Evolutionary conservation across 2,113 vertebrate species (phyloP).

Genomic region (Steatornis caripensis): DNA sequence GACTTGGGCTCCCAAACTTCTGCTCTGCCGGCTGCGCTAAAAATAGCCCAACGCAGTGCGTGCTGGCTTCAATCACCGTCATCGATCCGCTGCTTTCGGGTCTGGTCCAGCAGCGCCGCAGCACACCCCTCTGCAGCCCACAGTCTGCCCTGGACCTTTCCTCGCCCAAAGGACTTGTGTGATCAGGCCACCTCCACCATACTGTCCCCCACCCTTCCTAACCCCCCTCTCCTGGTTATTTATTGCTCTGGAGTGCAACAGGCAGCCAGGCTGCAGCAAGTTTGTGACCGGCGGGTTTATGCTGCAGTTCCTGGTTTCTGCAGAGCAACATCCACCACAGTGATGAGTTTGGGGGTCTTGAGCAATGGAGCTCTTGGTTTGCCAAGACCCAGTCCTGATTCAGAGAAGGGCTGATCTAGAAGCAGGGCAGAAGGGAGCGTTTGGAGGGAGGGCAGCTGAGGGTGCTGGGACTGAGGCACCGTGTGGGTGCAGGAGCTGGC

Average conservation of each 20-base stretch:
- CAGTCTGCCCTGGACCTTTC: accelerated
- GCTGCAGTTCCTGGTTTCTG: neutral
- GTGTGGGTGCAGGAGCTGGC: neutral
- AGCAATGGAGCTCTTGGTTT: accelerated
- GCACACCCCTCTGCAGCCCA: neutral
- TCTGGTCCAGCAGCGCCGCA: neutral
- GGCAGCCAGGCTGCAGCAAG: neutral
- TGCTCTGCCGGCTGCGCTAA: constrained; percentile 37
- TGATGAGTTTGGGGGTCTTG: accelerated
- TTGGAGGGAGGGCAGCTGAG: neutral
- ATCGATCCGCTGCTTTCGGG: neutral
- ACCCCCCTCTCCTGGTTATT: neutral
- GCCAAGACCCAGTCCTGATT: accelerated
- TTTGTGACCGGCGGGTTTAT: accelerated
- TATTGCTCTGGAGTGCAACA: neutral
- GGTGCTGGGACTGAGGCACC: accelerated
- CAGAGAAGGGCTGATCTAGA: neutral
- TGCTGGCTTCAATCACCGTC: constrained; percentile 7
- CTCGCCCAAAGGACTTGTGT: accelerated
- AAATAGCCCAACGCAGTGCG: constrained; percentile 25
- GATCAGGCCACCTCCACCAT: accelerated
- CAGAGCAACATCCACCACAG: accelerated
- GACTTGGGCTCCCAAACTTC: constrained; percentile 38
- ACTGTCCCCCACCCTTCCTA: neutral
- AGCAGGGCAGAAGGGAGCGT: accelerated